A percentile compares a stretch with the other conserved stretches of the same genome.
Evolutionary conservation across 1,140 invertebrate genomes (phyloP).

Genomic region (Parasteatoda tepidariorum): DNA sequence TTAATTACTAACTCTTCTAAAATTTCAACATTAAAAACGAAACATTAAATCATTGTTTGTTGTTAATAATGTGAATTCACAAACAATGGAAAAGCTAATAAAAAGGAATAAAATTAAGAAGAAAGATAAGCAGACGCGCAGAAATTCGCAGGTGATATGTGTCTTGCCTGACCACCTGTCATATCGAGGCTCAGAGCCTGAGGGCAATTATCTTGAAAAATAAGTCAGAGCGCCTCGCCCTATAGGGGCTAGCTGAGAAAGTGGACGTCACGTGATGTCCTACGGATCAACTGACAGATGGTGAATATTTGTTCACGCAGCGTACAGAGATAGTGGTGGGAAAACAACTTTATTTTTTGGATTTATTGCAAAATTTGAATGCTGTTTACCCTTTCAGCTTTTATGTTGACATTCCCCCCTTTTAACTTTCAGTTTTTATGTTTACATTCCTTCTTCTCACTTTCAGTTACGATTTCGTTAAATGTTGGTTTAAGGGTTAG

Average conservation of each 20-base stretch:
- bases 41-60: background rate
- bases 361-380: too few species aligned
- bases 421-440: too few species aligned
- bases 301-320: background rate
- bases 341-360: too few species aligned
- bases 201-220: background rate
- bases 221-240: background rate
- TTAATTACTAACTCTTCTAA: too few species aligned
- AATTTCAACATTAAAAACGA: too few species aligned
- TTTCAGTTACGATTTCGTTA: too few species aligned
- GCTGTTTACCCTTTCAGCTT: too few species aligned
- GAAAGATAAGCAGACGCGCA: background rate
- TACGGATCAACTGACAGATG: slow-evolving; percentile 30
- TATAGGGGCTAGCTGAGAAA: background rate
- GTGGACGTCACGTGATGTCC: slow-evolving; percentile 25
- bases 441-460: too few species aligned
- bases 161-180: slow-evolving; percentile 21
- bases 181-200: background rate
- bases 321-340: too few species aligned
- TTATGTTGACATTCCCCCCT: too few species aligned
- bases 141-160: slow-evolving; percentile 2
- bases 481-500: too few species aligned
- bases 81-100: background rate
- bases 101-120: background rate
- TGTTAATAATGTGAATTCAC: background rate